Evolutionary conservation across 2,888 invertebrate genomes (phyloP), one percentile per base, ranked within the genome.

Genomic region (Melanostoma mellinum): DNA sequence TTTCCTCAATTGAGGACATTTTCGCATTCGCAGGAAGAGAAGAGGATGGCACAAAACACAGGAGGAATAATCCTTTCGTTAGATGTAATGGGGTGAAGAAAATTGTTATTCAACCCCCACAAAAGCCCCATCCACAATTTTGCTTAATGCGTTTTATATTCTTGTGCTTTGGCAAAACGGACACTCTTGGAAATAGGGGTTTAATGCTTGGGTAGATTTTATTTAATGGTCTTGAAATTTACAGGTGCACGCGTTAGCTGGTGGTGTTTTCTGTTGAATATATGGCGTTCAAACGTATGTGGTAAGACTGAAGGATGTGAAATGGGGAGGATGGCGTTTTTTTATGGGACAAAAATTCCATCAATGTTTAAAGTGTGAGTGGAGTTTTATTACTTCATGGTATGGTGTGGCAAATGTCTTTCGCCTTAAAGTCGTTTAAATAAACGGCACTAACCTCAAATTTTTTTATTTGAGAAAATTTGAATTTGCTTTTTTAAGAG

Each of bases 81-180:
- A 79, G 74, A 65, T 71, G 84, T 74, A 84, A 84, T 84, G 84
- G 79, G 74, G 84, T 84, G 84, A 71, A 84, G 79, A 84, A 84
- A 74, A 84, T 84, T 84, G 84, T 75, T 79, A 84, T 84, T 84
- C 79, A 75, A 53, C 79, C 84, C 69, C 73, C 75, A 68, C 61
- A 61, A 61, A n/a, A 20, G 9, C 44, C n/a, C 30, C 46, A 46
- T n/a, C 36, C 30, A 0, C 33, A 61, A 61, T 36, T 61, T 63
- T 78, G 20, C 65, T 84, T 84, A 78, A 84, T 84, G 78, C 73
- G 82, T 84, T 78, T 84, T 84, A 78, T 78, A 78, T 73, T 53
- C 78, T 69, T 76, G 55, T 60, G 61, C 61, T 40, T 68, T 73
- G 55, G 78, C 53, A 67, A 67, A 78, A 79, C 84, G 84, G 84